Base-by-base conservation (phyloP, 2,797 vertebrate genomes). In the Eleutherodactylus coqui region DNA sequence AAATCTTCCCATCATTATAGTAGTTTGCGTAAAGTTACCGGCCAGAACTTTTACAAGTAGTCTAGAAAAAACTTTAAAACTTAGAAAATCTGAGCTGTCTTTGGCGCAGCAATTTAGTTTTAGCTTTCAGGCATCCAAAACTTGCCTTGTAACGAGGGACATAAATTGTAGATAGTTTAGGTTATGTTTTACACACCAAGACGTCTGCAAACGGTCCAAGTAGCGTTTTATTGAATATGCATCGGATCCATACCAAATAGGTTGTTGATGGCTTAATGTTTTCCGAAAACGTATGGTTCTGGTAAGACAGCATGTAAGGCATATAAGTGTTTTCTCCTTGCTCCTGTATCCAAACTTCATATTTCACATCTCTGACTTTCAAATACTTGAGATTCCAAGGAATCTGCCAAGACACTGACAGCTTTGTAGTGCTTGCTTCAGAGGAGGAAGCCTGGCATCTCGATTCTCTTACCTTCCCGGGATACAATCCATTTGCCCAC, bases 261-360 rank as follows among this genome's bases (percentile, higher is more conserved):
- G 97, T 97, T 5, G 98, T 98, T 91, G 98, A 99, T 77, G 98
- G 98, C 90, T 99, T 99, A 88, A 99, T 98, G 94, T 98, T 99
- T 89, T 99, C 98, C 0, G 97, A 97, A 92, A 99, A 99, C 0
- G 98, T 99, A 89, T 99, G 98, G 94, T 99, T 99, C 93, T 97
- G 97, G 91, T 97, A 96, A 58, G 96, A 95, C 87, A 99, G 94
- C 89, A 99, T 97, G 87, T 98, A 97, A 94, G 98, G 98, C 96
- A 97, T 98, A 87, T 99, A 99, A 3, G 97, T 98, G 94, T 97
- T 98, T 92, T 99, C 98, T 67, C 98, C 98, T 93, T 98, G 97
- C 91, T 99, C 98, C 93, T 99, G 98, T 89, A 99, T 98, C 98
- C 98, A 99, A 69, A 99, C 98, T 91, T 99, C 98, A 0, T 99